Evolutionary conservation across 1,140 invertebrate genomes (phyloP), one percentile per base, ranked within the genome.

Genomic region (Oedothorax gibbosus): DNA sequence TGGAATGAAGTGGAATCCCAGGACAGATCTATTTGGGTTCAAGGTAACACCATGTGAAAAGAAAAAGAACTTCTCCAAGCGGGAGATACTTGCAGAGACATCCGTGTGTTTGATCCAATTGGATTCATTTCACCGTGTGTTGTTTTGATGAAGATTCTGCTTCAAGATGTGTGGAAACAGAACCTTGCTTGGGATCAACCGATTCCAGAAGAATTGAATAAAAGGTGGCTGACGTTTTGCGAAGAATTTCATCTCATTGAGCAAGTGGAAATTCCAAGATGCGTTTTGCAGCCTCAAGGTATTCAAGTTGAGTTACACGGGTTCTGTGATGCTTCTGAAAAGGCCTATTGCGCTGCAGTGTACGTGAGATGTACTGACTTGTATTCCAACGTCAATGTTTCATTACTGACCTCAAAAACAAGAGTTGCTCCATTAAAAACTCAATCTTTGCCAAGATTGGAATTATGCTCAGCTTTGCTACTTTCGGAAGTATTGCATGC

Each of bases 61-160:
- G 35, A 35, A 35, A 35, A 35, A 35, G 35, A 35, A 35, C 35
- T 35, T 35, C 14, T 78, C 78, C 2, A 81, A 81, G 54, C 78
- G 78, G n/a, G 8, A 49, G 20, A 83, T 90, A 10, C 69, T 89
- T 10, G 88, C 89, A 3, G 86, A 89, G 35, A 35, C 35, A 35
- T 35, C 35, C 35, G 35, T 2, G 35, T 35, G 35, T 35, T 35
- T 35, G 35, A 35, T 35, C 35, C 35, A 35, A 35, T 35, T 35
- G 35, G 91, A 92, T 87, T 91, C 91, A 87, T 49, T 89, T 90
- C 35, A 64, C 90, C 11, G 88, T n/a, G n/a, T n/a, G n/a, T 88
- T 14, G 87, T 90, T 14, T 80, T 76, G 9, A 87, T 88, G 21
- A 91, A 92, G 57, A 51, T 54, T 5, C 14, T n/a, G 9, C 9